Conservation (phyloP, 2,888 invertebrate genomes). For the Drosophila kanekoi region DNA sequence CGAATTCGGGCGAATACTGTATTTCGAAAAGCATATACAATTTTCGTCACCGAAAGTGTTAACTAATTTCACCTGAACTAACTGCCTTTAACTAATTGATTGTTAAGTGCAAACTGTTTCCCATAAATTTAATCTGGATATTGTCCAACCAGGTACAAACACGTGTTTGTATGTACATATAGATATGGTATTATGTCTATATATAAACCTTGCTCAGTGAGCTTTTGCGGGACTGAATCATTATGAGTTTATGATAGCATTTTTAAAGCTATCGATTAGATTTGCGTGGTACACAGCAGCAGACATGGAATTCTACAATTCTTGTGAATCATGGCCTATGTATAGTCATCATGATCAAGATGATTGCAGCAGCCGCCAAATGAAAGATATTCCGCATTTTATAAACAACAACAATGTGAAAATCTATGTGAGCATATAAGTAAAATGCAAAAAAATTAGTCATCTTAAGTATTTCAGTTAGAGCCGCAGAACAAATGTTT, state of each 20-base stretch:
- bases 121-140: conserved; percentile 44
- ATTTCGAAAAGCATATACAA: not conserved
- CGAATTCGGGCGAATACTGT: too few species aligned
- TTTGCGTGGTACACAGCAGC: not conserved
- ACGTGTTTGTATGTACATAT: conserved; percentile 5
- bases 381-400: not conserved
- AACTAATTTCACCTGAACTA: conserved; percentile 30
- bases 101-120: conserved; percentile 48
- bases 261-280: conserved; percentile 36
- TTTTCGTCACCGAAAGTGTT: conserved; percentile 2
- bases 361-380: conserved; percentile 7
- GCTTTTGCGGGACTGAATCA: conserved; percentile 26
- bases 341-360: not conserved
- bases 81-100: conserved; percentile 48
- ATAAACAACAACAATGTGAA: conserved; percentile 3
- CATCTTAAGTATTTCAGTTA: not conserved
- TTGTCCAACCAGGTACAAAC: conserved; percentile 21
- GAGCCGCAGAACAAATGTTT: not conserved
- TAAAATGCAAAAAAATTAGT: conserved; percentile 3
- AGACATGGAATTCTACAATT: conserved; percentile 1
- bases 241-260: conserved; percentile 22
- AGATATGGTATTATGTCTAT: not conserved
- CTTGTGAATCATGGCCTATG: conserved; percentile 25
- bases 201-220: conserved; percentile 4
- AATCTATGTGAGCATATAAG: not conserved